These are phyloP conservation scores for Rhadinocentrus ornatus DNA, from an alignment of 2,797 vertebrate species.

Conservation along the genomic window DNA sequence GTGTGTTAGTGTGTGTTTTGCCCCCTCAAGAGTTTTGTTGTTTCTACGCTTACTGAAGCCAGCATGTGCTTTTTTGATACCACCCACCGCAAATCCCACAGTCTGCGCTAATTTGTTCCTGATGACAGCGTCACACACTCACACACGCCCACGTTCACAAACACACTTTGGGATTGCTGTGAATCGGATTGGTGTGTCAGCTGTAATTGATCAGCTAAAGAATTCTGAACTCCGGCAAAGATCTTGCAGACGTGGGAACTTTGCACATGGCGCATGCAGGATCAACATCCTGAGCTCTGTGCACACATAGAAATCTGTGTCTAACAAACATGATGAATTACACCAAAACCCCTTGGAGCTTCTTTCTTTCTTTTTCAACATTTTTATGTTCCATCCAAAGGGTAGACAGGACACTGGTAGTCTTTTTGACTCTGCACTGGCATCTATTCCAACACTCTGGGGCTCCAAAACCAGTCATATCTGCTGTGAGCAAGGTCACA, in stretches of 20 bases:
- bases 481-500: constrained; percentile 41
- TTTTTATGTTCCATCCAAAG: constrained; percentile 11
- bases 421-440: constrained; percentile 55
- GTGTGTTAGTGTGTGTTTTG: background rate
- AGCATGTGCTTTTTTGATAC: constrained; percentile 60
- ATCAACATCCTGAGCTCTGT: background rate
- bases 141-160: constrained; percentile 32
- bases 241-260: constrained; percentile 24
- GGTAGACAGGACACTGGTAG: constrained; percentile 40
- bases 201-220: constrained; percentile 34
- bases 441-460: constrained; percentile 34
- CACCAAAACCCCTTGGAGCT: constrained; percentile 29
- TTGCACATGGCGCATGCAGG: constrained; percentile 13
- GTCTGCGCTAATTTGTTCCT: constrained; percentile 56
- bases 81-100: constrained; percentile 56
- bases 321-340: constrained; percentile 50
- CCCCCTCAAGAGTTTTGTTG: constrained; percentile 9
- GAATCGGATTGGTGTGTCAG: constrained; percentile 13
- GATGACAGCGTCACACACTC: constrained; percentile 59
- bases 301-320: constrained; percentile 26
- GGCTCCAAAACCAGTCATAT: constrained; percentile 30
- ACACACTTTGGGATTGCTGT: background rate
- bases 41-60: constrained; percentile 45
- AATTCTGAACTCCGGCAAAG: constrained; percentile 14
- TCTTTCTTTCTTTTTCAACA: background rate